Evolutionary conservation across 2,888 invertebrate species (phyloP), one percentile per base, ranked within the genome.

Genomic region (Linnaemya tessellans): DNA sequence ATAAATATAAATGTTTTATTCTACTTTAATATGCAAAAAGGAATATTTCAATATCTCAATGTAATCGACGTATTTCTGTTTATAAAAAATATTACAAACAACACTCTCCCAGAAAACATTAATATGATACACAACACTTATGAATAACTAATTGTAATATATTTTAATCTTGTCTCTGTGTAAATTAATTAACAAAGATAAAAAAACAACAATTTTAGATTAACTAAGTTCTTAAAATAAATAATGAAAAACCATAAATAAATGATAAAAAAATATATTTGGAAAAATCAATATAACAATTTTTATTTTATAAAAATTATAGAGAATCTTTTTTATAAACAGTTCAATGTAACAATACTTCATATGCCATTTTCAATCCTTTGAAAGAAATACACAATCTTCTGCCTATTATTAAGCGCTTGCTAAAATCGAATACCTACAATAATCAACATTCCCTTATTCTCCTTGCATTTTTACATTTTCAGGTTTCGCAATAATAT

Each of bases 81-180:
- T 38, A 67, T 49, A 65, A 54, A 64, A 65, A 49, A 74, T 2
- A 51, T 41, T 11, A 15, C 38, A 80, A 64, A 15, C 38, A 80
- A 64, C 20, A 74, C 35, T 70, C 56, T 46, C 49, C 20, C 62
- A 81, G 65, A 54, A 58, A 64, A 30, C n/a, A 38, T 67, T 35
- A 56, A 56, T 60, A 65, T 30, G 49, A 68, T 38, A 54, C 46
- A 75, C 56, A 84, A 68, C 84, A 68, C 15, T 75, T 71, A 67
- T 71, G 73, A 35, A 75, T 70, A 75, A 74, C 25, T 64, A n/a
- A 78, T 80, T 81, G 87, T 85, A 87, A 68, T 75, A 87, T 87
- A 89, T 87, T 88, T 88, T 88, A 86, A 87, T 84, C 84, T 87
- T 87, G 74, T 87, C 84, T 84, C 79, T 87, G 85, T 87, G 86